Evolutionary conservation across 2,888 invertebrate species (phyloP), one percentile per base, ranked within the genome.

Genomic region (Lithophane semibrunnea): DNA sequence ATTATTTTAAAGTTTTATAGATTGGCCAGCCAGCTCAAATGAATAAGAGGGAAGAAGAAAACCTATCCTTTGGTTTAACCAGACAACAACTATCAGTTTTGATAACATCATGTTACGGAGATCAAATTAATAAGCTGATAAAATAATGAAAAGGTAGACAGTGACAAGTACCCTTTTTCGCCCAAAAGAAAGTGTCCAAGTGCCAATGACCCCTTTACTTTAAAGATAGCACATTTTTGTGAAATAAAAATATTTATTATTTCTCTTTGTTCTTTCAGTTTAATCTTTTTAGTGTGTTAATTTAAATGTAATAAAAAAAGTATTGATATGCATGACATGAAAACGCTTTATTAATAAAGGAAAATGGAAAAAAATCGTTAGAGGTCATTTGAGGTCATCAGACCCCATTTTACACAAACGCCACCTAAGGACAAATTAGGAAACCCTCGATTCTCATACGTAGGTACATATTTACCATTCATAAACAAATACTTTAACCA

Each of bases 301-400:
- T n/a, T n/a, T n/a, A n/a, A 56, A 56, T 65, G 63, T 37, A 80
- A 61, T 49, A 70, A 58, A 47, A 54, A 47, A 61, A 2, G 16
- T 29, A 29, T 29, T 60, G 24, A 16, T 29, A 60, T 37, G 58
- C 13, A 8, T 58, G 58, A 24, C 8, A 58, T 58, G 0, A n/a
- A n/a, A 56, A 56, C 13, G 56, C n/a, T n/a, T 12, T 13, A 24
- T 13, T 13, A n/a, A 63, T 66, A 10, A 73, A 58, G 7, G 1
- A 16, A 24, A 60, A 16, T 60, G 10, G 1, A 68, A 49, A 61
- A 75, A 82, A 61, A 63, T 73, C 54, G 44, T 67, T 56, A 1
- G 63, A 79, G 87, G 87, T 87, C 79, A 80, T 69, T 42, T 1
- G n/a, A 77, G 86, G 83, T 83, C 84, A 73, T 60, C 16, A 77